phyloP scores from a whole-genome alignment of 2,797 vertebrate genomes.

The Malurus leucopterus region DNA sequence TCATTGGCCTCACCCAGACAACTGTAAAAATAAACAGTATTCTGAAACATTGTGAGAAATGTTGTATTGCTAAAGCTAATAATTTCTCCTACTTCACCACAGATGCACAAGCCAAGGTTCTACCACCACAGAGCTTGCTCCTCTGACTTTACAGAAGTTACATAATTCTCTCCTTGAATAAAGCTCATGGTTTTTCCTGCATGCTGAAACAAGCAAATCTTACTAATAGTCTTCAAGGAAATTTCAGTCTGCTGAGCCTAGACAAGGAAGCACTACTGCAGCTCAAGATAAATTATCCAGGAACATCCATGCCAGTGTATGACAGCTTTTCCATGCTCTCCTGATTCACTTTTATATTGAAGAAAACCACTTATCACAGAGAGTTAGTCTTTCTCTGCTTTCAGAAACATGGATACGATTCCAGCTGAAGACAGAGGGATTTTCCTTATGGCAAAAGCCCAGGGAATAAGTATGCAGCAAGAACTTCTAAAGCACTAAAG shows the following conservation, averaged over 20 bases:
- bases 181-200: background rate
- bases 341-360: background rate
- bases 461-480: background rate
- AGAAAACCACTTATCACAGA: background rate
- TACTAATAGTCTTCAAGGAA: background rate
- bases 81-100: background rate
- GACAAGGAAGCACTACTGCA: background rate
- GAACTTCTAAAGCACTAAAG: background rate
- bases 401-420: background rate
- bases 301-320: background rate
- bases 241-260: background rate
- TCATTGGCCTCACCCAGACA: rapidly evolving
- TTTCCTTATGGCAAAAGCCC: background rate
- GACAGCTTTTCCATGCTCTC: background rate
- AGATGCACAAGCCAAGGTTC: background rate
- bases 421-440: background rate
- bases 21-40: background rate
- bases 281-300: background rate
- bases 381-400: background rate
- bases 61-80: background rate
- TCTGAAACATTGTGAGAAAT: background rate
- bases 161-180: background rate
- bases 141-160: background rate
- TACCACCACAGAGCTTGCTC: background rate
- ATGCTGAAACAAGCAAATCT: background rate